A percentile compares a stretch with the other conserved stretches of the same genome.
Conservation (phyloP, 37 sponge, comb jelly and placozoan species). For the Chondrilla cf. caribensis region DNA sequence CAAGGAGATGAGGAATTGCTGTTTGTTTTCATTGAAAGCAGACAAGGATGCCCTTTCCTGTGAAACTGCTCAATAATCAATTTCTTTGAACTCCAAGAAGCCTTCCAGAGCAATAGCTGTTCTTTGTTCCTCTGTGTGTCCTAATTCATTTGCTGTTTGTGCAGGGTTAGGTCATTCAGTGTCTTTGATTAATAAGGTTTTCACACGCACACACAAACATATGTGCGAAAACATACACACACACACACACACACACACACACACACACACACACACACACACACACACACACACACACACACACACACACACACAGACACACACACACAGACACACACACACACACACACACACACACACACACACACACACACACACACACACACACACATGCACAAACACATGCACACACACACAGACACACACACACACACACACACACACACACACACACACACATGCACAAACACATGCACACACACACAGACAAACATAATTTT, state of each 20-base stretch:
- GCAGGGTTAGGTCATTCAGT: no score
- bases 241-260: neutral
- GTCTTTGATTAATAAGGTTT: no score
- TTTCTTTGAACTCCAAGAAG: no score
- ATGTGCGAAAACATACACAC: neutral
- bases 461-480: constrained; percentile 15
- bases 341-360: constrained; percentile 11
- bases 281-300: constrained; percentile 26
- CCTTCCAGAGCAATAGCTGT: no score
- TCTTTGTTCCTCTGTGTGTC: no score
- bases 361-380: neutral
- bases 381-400: neutral
- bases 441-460: constrained; percentile 24
- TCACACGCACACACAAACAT: neutral
- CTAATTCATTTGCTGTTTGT: no score
- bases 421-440: constrained; percentile 25
- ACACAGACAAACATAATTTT: constrained; percentile 18
- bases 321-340: neutral
- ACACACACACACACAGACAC: constrained; percentile 19
- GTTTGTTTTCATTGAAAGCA: no score
- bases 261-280: neutral
- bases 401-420: constrained; percentile 14
- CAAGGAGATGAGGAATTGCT: no score
- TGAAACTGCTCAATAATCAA: no score
- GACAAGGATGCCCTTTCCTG: no score